Evolutionary conservation across 2,113 vertebrate genomes (phyloP), one percentile per base, ranked within the genome.

Genomic region (Geococcyx californianus): DNA sequence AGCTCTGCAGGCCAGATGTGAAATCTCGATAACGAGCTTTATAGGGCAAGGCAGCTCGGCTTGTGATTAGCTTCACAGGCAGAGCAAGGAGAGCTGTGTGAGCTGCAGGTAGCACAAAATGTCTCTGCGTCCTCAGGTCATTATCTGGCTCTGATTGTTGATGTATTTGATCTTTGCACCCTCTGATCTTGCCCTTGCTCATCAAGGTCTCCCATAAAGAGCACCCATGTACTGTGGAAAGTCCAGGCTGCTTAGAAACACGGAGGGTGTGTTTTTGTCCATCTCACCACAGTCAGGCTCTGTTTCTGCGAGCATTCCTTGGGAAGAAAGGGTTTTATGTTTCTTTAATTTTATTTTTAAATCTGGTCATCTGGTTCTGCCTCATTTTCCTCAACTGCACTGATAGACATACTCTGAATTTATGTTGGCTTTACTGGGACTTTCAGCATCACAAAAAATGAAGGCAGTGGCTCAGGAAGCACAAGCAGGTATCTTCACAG

Each of bases 1-100:
- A 83, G 97, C 93, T 90, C 93, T 67, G 34, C 59, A 24, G 84
- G 79, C 90, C 97, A 96, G 97, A 96, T 97, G 95, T 93, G 95
- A 74, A 68, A 51, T 80, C 69, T 87, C 38, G 91, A 95, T 97
- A 96, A 93, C 3, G 31, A 93, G 79, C 84, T 94, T 95, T 95
- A 91, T 49, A 84, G 89, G 69, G 42, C 75, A 88, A 1, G 0
- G 3, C 23, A 4, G 80, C 94, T 95, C 1, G 0, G 74, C 51
- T 80, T 20, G 49, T 47, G 86, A 79, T 87, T 51, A 78, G 52
- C 78, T 77, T 82, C 33, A 19, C 33, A 21, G 18, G 63, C 92
- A 76, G 70, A 77, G 93, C 25, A 31, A 67, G 75, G 47, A 58
- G 72, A 73, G 70, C 84, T 45, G 29, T 8, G 11, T 6, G 52